A percentile compares a stretch with the other conserved stretches of the same genome.
These are phyloP conservation scores for Napeogenes sylphis DNA, from an alignment of 2,888 invertebrate genomes.

Conservation along the genomic window DNA sequence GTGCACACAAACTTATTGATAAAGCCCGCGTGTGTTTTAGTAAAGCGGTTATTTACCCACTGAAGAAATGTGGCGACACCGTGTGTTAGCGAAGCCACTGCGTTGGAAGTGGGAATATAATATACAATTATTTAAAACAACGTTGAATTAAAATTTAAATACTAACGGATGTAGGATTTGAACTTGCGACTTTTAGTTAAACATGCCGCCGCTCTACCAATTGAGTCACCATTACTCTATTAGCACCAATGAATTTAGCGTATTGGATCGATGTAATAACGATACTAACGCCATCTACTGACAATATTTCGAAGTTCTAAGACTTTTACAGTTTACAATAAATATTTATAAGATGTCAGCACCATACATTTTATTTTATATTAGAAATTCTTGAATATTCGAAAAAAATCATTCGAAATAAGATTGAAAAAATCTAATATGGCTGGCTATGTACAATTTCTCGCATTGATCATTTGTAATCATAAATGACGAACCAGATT, in stretches of 20 bases:
- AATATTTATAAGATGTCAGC: background rate
- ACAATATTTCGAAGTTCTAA: background rate
- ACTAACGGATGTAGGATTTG: background rate
- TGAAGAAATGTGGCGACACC: conserved; percentile 20
- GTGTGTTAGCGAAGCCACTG: conserved; percentile 11
- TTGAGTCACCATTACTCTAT: background rate
- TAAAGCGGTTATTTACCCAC: conserved; percentile 35
- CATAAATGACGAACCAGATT: too few species aligned
- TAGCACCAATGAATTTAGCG: background rate
- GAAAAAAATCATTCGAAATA: background rate
- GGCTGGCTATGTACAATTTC: too few species aligned
- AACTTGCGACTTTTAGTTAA: background rate
- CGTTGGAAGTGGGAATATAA: conserved; percentile 18
- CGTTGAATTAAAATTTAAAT: background rate
- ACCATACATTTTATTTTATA: background rate
- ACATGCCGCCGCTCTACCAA: background rate
- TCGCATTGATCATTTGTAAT: too few species aligned
- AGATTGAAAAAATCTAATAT: too few species aligned
- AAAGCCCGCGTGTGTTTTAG: conserved; percentile 38
- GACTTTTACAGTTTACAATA: background rate
- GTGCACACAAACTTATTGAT: conserved; percentile 36
- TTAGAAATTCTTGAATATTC: background rate
- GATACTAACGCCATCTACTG: conserved; percentile 1
- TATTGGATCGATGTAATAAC: background rate
- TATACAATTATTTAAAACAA: background rate